Base-by-base conservation (phyloP, 2,113 vertebrate species). In the Lepus timidus region DNA sequence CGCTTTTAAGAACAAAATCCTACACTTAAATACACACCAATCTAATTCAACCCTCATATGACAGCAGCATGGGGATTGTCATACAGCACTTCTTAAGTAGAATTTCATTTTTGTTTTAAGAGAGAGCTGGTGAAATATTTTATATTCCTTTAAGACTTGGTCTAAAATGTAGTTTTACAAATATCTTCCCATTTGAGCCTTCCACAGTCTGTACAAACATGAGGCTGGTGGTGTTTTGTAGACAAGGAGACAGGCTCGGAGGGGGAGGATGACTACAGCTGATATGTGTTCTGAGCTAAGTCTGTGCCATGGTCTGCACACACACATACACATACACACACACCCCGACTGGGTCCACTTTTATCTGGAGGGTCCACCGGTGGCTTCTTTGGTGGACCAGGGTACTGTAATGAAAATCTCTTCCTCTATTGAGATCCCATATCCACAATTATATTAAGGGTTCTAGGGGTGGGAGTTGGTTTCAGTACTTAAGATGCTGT, bases 131-230 rank as follows among this genome's bases (percentile, higher is more conserved):
- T 51, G 20, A 93, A 85, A 80, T 78, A n/a, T 31, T 85, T 49
- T 85, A 17, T 68, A 68, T 31, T 90, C 23, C n/a, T 68, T 78
- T 55, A 67, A 55, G n/a, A 78, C 29, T 52, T 33, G 19, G 6
- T 71, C 73, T 76, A 23, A 85, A 88, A 88, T 80, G 29, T n/a
- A 90, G n/a, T 64, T 76, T 90, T 88, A 39, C 49, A 78, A 79
- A 55, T 25, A 33, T 80, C 82, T 91, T 85, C 36, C 78, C 67
- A 51, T 81, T 71, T 51, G 75, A 51, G 49, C 39, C 39, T 88
- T 78, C 79, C 9, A 4, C 36, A 65, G 13, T 36, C 70, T 86
- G 65, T 79, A 20, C 39, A 33, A 82, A 19, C 52, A 64, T 31
- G 14, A 64, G 58, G 80, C 11, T 17, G 1, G 51, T 36, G 9